phyloP scores from a whole-genome alignment of 2,113 vertebrate species.

The Trematocara variabile region DNA sequence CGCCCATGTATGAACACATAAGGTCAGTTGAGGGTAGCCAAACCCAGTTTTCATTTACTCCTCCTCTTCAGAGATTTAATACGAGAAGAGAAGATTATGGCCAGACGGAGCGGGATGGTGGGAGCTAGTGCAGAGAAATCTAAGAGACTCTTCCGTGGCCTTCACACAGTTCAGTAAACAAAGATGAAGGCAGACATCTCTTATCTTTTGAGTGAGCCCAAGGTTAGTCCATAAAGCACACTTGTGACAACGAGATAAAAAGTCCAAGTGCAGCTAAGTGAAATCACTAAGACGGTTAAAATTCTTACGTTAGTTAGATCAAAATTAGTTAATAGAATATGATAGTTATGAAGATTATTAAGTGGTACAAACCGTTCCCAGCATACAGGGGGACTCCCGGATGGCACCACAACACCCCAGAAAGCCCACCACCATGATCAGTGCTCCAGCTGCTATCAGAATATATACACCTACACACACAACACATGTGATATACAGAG shows the following conservation, averaged over 20 bases:
- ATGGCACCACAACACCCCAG: slow-evolving; percentile 94
- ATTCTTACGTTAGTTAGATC: neutral
- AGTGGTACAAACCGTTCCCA: slow-evolving; percentile 84
- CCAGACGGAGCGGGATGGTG: neutral
- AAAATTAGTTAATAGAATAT: neutral
- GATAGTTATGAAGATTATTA: neutral
- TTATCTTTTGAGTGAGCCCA: neutral
- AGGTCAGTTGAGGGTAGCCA: slow-evolving; percentile 38
- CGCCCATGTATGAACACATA: neutral
- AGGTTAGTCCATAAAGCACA: neutral
- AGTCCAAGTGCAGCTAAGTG: neutral
- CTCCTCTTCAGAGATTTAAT: slow-evolving; percentile 48
- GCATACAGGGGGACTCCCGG: slow-evolving; percentile 95
- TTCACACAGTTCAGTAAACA: slow-evolving; percentile 31
- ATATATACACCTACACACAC: slow-evolving; percentile 85
- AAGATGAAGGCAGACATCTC: neutral
- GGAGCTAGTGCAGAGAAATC: neutral
- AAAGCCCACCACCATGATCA: slow-evolving; percentile 98
- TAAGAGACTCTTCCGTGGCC: slow-evolving; percentile 13
- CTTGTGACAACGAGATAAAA: neutral
- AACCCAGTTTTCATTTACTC: slow-evolving; percentile 24
- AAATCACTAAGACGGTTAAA: neutral
- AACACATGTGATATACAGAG: neutral
- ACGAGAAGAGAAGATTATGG: slow-evolving; percentile 54
- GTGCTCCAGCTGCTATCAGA: slow-evolving; percentile 88